A percentile compares a stretch with the other conserved stretches of the same genome.
Conservation (phyloP, 2,888 invertebrate species). For the Zygaena filipendulae region DNA sequence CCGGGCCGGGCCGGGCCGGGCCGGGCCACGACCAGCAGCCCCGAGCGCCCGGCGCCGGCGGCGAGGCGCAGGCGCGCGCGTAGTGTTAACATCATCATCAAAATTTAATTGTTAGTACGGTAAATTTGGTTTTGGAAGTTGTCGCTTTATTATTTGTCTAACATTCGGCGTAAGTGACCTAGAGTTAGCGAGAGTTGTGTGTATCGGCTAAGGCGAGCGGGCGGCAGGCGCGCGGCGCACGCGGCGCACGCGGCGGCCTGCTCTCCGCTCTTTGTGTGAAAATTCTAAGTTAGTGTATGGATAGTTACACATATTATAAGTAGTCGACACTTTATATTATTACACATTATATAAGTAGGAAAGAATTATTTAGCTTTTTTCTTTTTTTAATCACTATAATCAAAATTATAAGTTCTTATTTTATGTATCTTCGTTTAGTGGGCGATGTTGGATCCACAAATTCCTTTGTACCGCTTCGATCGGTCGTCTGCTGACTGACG, state of each 20-base stretch:
- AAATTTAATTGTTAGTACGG: slow-evolving; percentile 46
- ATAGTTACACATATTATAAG: slow-evolving; percentile 65
- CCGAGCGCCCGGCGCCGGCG: slow-evolving; percentile 1
- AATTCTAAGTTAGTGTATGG: slow-evolving; percentile 59
- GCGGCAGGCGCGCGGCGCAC: slow-evolving; percentile 15
- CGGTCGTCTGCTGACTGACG: slow-evolving; percentile 48
- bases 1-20: slow-evolving; percentile 20
- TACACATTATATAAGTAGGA: slow-evolving; percentile 67
- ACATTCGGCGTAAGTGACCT: slow-evolving; percentile 50
- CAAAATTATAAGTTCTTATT: slow-evolving; percentile 67
- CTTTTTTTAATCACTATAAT: slow-evolving; percentile 63
- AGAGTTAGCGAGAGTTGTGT: slow-evolving; percentile 49
- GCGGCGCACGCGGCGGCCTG: slow-evolving; percentile 10
- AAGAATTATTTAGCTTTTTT: slow-evolving; percentile 66
- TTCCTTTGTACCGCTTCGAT: slow-evolving; percentile 44
- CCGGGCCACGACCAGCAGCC: slow-evolving; percentile 5
- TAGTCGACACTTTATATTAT: slow-evolving; percentile 69
- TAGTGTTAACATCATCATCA: slow-evolving; percentile 28
- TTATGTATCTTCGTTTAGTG: slow-evolving; percentile 60
- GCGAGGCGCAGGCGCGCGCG: slow-evolving; percentile 10
- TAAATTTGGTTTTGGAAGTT: slow-evolving; percentile 50
- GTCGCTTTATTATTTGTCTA: slow-evolving; percentile 53
- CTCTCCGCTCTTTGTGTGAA: slow-evolving; percentile 58
- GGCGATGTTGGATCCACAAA: slow-evolving; percentile 42
- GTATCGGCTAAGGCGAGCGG: slow-evolving; percentile 31